These are phyloP conservation scores for Indicator indicator DNA, from an alignment of 2,113 vertebrate genomes.

Conservation along the genomic window DNA sequence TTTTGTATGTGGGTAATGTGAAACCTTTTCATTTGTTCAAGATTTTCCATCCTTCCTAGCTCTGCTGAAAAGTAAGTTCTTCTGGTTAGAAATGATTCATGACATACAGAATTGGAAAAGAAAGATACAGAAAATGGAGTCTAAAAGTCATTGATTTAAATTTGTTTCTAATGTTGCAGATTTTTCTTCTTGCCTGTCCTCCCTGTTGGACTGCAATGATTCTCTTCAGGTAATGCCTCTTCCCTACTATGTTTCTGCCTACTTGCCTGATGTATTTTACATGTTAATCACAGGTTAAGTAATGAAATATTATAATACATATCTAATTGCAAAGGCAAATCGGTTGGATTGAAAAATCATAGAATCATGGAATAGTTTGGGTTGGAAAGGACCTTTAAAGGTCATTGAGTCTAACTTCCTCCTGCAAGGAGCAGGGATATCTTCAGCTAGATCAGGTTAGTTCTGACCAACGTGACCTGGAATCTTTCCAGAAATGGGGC, in stretches of 20 bases:
- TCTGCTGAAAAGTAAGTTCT: not conserved
- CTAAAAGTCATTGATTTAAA: conserved; percentile 10
- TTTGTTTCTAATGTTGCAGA: conserved; percentile 80
- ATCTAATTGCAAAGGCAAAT: not conserved
- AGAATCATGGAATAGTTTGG: too few species aligned
- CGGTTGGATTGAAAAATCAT: not conserved
- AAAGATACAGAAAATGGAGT: not conserved
- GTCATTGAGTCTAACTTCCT: too few species aligned
- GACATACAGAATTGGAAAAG: not conserved
- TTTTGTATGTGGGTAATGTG: not conserved
- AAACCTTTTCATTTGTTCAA: not conserved
- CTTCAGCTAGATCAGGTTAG: too few species aligned
- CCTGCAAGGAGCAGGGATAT: too few species aligned
- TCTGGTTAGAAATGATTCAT: not conserved
- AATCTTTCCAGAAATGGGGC: too few species aligned
- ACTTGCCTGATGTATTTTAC: not conserved
- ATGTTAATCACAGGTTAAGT: not conserved
- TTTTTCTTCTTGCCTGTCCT: conserved; percentile 95
- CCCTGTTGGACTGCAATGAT: conserved; percentile 88
- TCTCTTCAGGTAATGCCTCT: conserved; percentile 87
- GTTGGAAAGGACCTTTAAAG: too few species aligned
- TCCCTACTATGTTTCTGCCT: not conserved
- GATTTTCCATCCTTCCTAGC: not conserved
- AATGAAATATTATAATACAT: not conserved
- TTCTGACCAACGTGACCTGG: too few species aligned